Evolutionary conservation across 2,113 vertebrate species (phyloP).

Genomic region (Ailurus styani): DNA sequence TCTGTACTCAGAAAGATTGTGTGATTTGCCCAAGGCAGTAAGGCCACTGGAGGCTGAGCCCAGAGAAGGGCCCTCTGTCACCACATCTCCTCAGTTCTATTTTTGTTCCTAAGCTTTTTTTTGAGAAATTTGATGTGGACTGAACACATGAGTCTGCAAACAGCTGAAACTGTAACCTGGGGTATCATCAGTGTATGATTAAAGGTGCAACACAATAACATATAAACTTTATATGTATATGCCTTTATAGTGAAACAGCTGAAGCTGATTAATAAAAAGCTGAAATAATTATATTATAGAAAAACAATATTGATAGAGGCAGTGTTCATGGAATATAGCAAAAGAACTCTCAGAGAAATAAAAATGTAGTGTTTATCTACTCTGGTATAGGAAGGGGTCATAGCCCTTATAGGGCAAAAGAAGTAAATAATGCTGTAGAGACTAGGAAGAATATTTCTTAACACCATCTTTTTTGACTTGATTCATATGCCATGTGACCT

Average conservation of each 20-base stretch:
- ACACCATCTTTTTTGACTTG: neutral
- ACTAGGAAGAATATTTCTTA: neutral
- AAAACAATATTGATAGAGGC: neutral
- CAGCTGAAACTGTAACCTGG: neutral
- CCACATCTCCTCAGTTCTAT: neutral
- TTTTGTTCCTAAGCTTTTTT: conserved; percentile 4
- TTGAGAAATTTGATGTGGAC: neutral
- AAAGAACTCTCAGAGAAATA: neutral
- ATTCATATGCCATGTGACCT: neutral
- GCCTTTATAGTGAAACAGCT: neutral
- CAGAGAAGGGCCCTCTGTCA: neutral
- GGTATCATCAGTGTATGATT: neutral
- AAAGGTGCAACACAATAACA: neutral
- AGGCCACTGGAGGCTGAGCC: neutral
- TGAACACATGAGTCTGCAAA: neutral
- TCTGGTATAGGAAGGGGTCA: neutral
- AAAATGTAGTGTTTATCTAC: neutral
- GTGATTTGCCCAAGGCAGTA: neutral
- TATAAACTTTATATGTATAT: neutral
- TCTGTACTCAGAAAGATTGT: neutral
- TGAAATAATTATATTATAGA: neutral
- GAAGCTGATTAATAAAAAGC: neutral
- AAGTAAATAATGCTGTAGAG: neutral
- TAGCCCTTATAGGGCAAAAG: neutral
- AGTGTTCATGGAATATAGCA: neutral